phyloP scores from a whole-genome alignment of 2,113 vertebrate genomes.

The Poicephalus meyeri region DNA sequence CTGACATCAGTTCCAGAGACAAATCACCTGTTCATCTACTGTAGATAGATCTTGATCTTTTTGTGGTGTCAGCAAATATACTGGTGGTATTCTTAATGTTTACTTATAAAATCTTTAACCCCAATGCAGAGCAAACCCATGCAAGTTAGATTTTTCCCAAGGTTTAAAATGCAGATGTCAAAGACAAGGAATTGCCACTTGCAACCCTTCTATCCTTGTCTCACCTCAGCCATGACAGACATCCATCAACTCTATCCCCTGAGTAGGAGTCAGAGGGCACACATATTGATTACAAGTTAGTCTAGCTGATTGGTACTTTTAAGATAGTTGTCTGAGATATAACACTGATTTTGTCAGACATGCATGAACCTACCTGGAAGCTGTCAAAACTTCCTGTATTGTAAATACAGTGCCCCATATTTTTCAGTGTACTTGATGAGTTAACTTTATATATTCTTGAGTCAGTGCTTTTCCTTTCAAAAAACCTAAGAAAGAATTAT shows the following conservation, averaged over 20 bases:
- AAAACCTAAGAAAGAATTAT: neutral
- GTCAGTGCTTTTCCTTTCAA: neutral
- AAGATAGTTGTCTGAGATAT: neutral
- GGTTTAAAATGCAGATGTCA: neutral
- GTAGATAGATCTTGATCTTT: neutral
- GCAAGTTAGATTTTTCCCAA: neutral
- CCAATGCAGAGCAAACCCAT: neutral
- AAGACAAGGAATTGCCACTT: neutral
- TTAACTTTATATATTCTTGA: neutral
- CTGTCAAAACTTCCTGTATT: neutral
- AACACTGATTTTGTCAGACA: neutral
- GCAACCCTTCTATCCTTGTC: neutral
- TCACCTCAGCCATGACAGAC: neutral
- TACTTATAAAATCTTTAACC: neutral
- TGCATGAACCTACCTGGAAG: neutral
- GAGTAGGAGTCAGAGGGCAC: neutral
- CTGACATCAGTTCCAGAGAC: neutral
- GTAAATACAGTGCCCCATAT: neutral
- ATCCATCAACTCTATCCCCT: neutral
- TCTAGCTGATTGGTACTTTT: neutral
- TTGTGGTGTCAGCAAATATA: neutral
- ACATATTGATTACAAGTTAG: neutral
- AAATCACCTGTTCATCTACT: neutral
- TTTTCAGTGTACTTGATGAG: neutral
- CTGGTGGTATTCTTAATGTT: neutral